These are phyloP conservation scores for Tricholauxania praeusta DNA, from an alignment of 2,888 invertebrate genomes.

Conservation along the genomic window DNA sequence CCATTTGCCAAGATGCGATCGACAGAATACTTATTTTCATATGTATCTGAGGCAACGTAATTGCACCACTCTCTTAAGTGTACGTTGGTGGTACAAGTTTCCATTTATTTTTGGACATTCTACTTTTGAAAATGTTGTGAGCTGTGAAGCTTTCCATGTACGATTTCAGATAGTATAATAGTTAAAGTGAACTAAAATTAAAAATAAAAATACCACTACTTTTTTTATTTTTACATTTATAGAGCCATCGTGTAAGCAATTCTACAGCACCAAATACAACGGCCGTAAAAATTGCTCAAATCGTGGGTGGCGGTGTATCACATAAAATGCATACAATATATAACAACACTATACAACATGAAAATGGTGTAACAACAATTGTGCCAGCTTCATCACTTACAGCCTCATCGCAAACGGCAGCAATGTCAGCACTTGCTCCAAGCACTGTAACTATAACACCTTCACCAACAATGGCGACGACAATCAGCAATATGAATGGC, in stretches of 20 bases:
- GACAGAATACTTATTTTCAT: too few relatives aligned
- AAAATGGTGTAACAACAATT: slow-evolving; percentile 62
- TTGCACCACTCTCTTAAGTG: too few relatives aligned
- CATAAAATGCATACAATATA: slow-evolving; percentile 59
- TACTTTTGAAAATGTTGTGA: too few relatives aligned
- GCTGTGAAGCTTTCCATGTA: too few relatives aligned
- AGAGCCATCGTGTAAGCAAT: slow-evolving; percentile 40
- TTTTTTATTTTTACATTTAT: slow-evolving; percentile 18
- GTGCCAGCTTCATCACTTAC: slow-evolving; percentile 62
- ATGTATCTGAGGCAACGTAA: too few relatives aligned
- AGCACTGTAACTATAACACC: slow-evolving; percentile 64
- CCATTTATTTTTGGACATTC: too few relatives aligned
- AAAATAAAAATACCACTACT: slow-evolving; percentile 35
- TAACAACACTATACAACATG: slow-evolving; percentile 60
- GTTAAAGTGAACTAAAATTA: too few relatives aligned
- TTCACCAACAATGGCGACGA: slow-evolving; percentile 43
- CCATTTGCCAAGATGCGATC: too few relatives aligned
- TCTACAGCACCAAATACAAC: slow-evolving; percentile 34
- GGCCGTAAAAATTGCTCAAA: slow-evolving; percentile 53
- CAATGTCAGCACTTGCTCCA: slow-evolving; percentile 62
- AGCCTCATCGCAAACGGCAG: slow-evolving; percentile 59
- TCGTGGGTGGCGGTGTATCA: slow-evolving; percentile 34
- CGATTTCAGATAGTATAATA: too few relatives aligned
- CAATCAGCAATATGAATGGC: slow-evolving; percentile 38
- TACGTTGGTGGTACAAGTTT: too few relatives aligned